phyloP scores from a whole-genome alignment of 2,797 vertebrate genomes.

The Pachyuromys duprasi region DNA sequence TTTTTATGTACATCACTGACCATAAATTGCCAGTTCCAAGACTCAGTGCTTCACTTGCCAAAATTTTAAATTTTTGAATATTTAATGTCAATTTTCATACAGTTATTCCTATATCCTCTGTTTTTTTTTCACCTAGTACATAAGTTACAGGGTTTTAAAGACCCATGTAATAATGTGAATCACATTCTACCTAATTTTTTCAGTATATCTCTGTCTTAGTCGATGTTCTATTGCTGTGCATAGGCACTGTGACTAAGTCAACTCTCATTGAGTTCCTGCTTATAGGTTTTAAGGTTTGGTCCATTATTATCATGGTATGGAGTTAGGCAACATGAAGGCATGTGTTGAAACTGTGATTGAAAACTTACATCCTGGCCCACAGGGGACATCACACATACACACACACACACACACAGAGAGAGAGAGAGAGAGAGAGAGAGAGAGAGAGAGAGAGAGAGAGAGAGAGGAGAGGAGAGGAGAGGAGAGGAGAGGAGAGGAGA shows the following conservation, averaged over 20 bases:
- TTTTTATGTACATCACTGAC: background rate
- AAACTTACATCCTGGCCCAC: background rate
- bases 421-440: too few relatives aligned
- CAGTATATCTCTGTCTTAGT: background rate
- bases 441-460: too few relatives aligned
- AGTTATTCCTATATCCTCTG: background rate
- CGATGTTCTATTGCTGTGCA: background rate
- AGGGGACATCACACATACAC: too few relatives aligned
- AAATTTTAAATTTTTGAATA: background rate
- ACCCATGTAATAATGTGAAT: background rate
- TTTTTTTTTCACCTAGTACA: background rate
- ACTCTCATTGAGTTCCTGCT: background rate
- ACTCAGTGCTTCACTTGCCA: background rate
- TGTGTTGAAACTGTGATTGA: background rate
- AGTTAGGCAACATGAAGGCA: rapidly evolving
- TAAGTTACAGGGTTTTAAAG: background rate
- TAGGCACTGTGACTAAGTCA: background rate
- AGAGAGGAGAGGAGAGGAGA: too few relatives aligned
- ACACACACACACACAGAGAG: too few relatives aligned
- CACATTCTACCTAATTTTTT: background rate
- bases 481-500: too few relatives aligned
- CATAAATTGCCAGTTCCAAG: background rate
- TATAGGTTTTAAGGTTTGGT: background rate
- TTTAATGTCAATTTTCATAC: background rate
- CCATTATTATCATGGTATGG: background rate